Conservation (phyloP, 2,888 invertebrate genomes). For the Melanchra persicariae region DNA sequence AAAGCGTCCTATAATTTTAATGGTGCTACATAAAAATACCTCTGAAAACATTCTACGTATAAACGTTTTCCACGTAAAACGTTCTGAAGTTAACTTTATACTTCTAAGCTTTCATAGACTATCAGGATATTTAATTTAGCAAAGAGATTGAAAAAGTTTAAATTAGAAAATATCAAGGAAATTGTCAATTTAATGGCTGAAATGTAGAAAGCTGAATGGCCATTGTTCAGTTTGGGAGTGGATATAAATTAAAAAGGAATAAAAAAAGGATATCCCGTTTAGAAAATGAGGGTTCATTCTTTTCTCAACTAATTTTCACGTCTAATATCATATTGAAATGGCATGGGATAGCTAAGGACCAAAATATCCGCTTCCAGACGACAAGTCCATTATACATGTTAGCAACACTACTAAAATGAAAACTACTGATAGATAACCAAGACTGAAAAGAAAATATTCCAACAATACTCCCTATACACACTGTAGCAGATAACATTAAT, state of each 20-base stretch:
- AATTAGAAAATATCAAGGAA: constrained; percentile 50
- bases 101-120: constrained; percentile 15
- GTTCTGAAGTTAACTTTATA: constrained; percentile 34
- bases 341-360: neutral
- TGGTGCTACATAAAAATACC: constrained; percentile 15
- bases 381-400: neutral
- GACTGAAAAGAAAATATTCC: constrained; percentile 26
- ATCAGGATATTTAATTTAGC: constrained; percentile 48
- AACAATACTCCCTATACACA: constrained; percentile 33
- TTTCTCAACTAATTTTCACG: neutral
- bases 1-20: constrained; percentile 17
- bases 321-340: neutral
- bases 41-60: constrained; percentile 20
- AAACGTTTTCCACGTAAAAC: constrained; percentile 40
- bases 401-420: constrained; percentile 20
- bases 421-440: constrained; percentile 25
- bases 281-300: constrained; percentile 1
- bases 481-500: constrained; percentile 48
- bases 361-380: too few species aligned
- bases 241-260: constrained; percentile 9
- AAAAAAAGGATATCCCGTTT: neutral
- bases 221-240: neutral
- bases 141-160: constrained; percentile 57
- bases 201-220: neutral
- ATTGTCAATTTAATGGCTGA: constrained; percentile 48